phyloP scores from a whole-genome alignment of 1,140 invertebrate genomes.

The honey bee (Apis mellifera) region Amel_HAv3.1 CM009942.2:5920001-5920500 shows the following conservation, averaged over 20 bases:
- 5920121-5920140: conserved; percentile 6
- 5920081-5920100: background rate
- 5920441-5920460: conserved; percentile 72
- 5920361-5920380: conserved; percentile 56
- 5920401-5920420: conserved; percentile 73
- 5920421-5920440: conserved; percentile 76
- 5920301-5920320: background rate
- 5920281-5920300: background rate
- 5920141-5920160: conserved; percentile 4
- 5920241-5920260: no score
- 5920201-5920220: background rate
- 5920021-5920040: no score
- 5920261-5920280: background rate
- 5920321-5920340: no score
- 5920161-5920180: conserved; percentile 32
- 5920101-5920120: conserved; percentile 20
- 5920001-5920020: no score
- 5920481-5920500: conserved; percentile 58
- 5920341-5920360: background rate
- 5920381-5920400: conserved; percentile 62
- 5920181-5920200: background rate
- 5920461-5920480: conserved; percentile 52
- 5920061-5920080: background rate
- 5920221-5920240: no score
- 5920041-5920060: background rate